phyloP scores from a whole-genome alignment of 2,797 vertebrate species.

The Enteromius thamalakanensis region DNA sequence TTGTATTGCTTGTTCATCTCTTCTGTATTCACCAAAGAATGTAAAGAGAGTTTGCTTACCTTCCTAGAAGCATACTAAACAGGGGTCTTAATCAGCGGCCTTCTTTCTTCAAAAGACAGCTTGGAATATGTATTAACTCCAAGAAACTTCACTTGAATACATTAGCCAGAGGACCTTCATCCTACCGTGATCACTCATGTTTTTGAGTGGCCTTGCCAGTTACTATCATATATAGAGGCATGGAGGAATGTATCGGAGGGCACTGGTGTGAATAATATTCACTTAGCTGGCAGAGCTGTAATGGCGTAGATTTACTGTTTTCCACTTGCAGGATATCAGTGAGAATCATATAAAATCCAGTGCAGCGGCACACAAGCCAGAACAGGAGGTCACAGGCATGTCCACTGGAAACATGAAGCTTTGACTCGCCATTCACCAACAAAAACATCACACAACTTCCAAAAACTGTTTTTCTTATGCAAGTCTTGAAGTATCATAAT shows the following conservation, averaged over 20 bases:
- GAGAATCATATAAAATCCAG: conserved; percentile 75
- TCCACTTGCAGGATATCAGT: conserved; percentile 71
- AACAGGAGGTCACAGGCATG: conserved; percentile 54
- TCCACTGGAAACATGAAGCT: neutral
- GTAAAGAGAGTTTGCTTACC: neutral
- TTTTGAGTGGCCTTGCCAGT: conserved; percentile 48
- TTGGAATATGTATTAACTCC: conserved; percentile 14
- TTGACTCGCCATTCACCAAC: conserved; percentile 9
- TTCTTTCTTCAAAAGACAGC: conserved; percentile 7
- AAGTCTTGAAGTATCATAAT: neutral
- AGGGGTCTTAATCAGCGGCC: neutral
- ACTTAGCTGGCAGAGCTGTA: conserved; percentile 71
- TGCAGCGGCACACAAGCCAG: conserved; percentile 64
- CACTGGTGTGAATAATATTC: conserved; percentile 69
- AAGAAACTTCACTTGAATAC: conserved; percentile 3
- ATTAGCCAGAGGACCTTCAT: conserved; percentile 33
- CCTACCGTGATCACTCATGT: conserved; percentile 28
- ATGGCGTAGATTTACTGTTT: conserved; percentile 76
- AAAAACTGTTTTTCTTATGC: neutral
- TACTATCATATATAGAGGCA: conserved; percentile 69
- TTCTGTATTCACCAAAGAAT: neutral
- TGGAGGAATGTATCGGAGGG: conserved; percentile 62
- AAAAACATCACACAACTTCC: neutral
- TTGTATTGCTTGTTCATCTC: neutral
- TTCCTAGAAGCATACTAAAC: neutral